A percentile compares a stretch with the other conserved stretches of the same genome.
Conservation (phyloP, 2,797 vertebrate species). For the Oreortyx pictus region DNA sequence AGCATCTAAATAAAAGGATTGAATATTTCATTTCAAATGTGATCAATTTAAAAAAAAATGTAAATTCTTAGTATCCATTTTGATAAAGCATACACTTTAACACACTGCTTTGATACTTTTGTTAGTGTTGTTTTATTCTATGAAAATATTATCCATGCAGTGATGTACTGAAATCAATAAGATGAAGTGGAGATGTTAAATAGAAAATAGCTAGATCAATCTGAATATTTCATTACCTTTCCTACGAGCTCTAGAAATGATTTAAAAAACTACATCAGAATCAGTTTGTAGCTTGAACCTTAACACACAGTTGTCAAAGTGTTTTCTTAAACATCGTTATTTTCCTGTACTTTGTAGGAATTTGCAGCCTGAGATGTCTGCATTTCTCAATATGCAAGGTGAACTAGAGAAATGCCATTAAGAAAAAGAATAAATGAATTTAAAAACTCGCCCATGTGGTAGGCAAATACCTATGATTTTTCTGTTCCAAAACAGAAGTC, state of each 20-base stretch:
- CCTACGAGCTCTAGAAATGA: slow-evolving; percentile 31
- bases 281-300: slow-evolving; percentile 30
- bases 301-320: slow-evolving; percentile 31
- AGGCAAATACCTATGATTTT: background rate
- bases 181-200: slow-evolving; percentile 32
- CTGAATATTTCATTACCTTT: slow-evolving; percentile 52
- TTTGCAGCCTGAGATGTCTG: background rate
- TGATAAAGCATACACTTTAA: background rate
- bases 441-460: background rate
- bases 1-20: background rate
- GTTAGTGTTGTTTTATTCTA: background rate
- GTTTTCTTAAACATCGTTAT: slow-evolving; percentile 21
- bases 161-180: slow-evolving; percentile 29
- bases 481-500: background rate
- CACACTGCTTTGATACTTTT: background rate
- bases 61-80: background rate
- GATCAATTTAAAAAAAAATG: too few species aligned
- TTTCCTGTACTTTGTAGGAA: slow-evolving; percentile 6
- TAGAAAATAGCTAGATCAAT: slow-evolving; percentile 48
- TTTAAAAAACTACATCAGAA: slow-evolving; percentile 36
- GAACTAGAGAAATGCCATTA: background rate
- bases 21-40: background rate
- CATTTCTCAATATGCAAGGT: background rate
- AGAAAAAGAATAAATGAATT: background rate
- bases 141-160: background rate